Percentiles rank a stretch among this genome's conserved stretches.
phyloP scores from a whole-genome alignment of 2,888 invertebrate genomes.

The Dendrolimus houi region DNA sequence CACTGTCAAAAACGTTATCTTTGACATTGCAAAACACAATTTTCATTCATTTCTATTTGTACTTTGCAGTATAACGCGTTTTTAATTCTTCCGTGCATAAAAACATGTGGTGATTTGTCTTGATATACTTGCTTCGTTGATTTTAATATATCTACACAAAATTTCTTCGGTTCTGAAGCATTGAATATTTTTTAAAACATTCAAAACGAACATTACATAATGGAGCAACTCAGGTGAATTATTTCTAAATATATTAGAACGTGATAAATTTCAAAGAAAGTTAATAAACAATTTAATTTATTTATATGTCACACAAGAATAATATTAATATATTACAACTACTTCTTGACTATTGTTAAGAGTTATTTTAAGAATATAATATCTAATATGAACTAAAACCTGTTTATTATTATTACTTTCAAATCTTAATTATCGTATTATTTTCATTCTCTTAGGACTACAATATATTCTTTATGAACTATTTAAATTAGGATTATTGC shows the following conservation, averaged over 20 bases:
- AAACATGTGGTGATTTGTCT: slow-evolving; percentile 46
- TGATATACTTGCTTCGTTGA: not conserved
- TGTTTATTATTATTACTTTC: too few relatives aligned
- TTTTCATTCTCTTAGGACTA: too few relatives aligned
- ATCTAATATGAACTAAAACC: too few relatives aligned
- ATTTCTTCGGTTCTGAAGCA: not conserved
- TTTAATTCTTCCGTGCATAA: slow-evolving; percentile 15
- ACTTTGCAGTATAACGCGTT: slow-evolving; percentile 18
- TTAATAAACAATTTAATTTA: slow-evolving; percentile 28
- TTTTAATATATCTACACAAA: not conserved
- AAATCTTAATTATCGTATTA: too few relatives aligned
- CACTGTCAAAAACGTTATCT: not conserved
- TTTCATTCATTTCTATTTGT: slow-evolving; percentile 5
- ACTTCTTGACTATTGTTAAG: slow-evolving; percentile 1
- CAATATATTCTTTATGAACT: too few relatives aligned
- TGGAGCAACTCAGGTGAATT: slow-evolving; percentile 45
- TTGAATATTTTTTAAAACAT: not conserved
- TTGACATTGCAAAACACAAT: too few relatives aligned
- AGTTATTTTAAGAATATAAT: too few relatives aligned
- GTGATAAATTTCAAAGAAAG: slow-evolving; percentile 7
- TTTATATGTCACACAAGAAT: slow-evolving; percentile 1
- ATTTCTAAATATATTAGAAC: slow-evolving; percentile 17
- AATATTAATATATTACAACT: slow-evolving; percentile 3
- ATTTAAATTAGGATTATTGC: too few relatives aligned
- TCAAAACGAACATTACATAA: slow-evolving; percentile 49